These are phyloP conservation scores for Heliconius sara DNA, from an alignment of 2,888 invertebrate genomes.

Conservation along the genomic window DNA sequence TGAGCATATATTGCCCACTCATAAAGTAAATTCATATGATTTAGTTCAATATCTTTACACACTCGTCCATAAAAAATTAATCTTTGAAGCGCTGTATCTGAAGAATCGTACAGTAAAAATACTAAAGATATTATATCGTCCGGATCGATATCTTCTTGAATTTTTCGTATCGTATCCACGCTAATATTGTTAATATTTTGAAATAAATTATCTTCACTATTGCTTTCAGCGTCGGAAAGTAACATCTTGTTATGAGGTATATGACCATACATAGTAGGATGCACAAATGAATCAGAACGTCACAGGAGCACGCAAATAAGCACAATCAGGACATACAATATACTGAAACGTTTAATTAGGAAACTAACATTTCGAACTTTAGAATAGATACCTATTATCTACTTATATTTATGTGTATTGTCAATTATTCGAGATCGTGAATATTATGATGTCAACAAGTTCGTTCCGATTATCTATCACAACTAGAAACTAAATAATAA, in stretches of 20 bases:
- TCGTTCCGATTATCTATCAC: not conserved
- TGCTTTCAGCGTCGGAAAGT: slow-evolving; percentile 56
- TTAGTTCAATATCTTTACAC: slow-evolving; percentile 59
- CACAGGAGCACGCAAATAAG: not conserved
- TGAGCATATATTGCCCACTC: slow-evolving; percentile 72
- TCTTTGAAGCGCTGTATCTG: slow-evolving; percentile 72
- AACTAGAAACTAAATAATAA: not conserved
- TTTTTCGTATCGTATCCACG: slow-evolving; percentile 63
- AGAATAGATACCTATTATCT: not conserved
- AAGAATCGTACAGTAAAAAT: slow-evolving; percentile 73
- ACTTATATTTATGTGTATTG: not conserved
- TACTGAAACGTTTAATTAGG: not conserved
- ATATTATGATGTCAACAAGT: not conserved
- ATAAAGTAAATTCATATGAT: slow-evolving; percentile 64
- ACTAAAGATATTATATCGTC: slow-evolving; percentile 73
- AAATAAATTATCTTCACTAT: slow-evolving; percentile 49
- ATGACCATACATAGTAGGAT: not conserved
- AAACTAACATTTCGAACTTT: not conserved
- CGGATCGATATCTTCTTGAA: slow-evolving; percentile 71
- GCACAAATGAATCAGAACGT: not conserved
- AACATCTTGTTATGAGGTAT: slow-evolving; percentile 49
- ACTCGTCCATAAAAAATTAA: slow-evolving; percentile 68
- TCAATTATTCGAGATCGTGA: not conserved
- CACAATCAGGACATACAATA: not conserved
- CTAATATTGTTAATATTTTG: slow-evolving; percentile 60